These are phyloP conservation scores for Lithobates pipiens DNA, from an alignment of 2,797 vertebrate genomes.

Conservation along the genomic window DNA sequence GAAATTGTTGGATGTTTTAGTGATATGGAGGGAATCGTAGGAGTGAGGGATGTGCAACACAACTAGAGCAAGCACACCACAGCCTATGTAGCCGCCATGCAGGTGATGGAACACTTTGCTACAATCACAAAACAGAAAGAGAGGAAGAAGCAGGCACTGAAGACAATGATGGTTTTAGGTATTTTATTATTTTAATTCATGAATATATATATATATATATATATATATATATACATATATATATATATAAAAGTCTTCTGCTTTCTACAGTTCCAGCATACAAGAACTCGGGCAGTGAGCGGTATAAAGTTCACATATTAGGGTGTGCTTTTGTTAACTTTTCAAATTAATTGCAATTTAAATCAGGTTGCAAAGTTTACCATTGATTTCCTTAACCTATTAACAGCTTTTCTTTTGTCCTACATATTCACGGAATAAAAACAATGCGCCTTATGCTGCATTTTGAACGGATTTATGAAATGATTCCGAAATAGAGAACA, in stretches of 20 bases:
- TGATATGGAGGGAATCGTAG: not conserved
- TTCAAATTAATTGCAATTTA: conserved; percentile 65
- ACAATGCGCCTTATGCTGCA: not conserved
- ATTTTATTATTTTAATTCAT: too few relatives aligned
- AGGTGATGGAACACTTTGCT: not conserved
- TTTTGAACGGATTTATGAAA: too few relatives aligned
- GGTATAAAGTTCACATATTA: conserved; percentile 68
- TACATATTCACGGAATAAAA: not conserved
- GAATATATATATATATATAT: too few relatives aligned
- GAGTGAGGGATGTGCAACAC: not conserved
- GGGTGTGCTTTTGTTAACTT: conserved; percentile 61
- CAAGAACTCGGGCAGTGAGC: not conserved
- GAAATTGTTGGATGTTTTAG: not conserved
- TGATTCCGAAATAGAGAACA: too few relatives aligned
- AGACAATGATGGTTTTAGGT: too few relatives aligned
- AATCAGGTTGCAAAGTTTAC: conserved; percentile 48
- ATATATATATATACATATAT: too few relatives aligned
- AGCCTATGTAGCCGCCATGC: not conserved
- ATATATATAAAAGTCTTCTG: too few relatives aligned
- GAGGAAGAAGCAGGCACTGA: too few relatives aligned
- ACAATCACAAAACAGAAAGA: not conserved
- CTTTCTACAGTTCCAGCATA: not conserved
- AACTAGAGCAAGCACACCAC: not conserved
- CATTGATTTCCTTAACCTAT: not conserved
- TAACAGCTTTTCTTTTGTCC: conserved; percentile 26